phyloP scores from a whole-genome alignment of 2,113 vertebrate genomes.

The Picathartes gymnocephalus region DNA sequence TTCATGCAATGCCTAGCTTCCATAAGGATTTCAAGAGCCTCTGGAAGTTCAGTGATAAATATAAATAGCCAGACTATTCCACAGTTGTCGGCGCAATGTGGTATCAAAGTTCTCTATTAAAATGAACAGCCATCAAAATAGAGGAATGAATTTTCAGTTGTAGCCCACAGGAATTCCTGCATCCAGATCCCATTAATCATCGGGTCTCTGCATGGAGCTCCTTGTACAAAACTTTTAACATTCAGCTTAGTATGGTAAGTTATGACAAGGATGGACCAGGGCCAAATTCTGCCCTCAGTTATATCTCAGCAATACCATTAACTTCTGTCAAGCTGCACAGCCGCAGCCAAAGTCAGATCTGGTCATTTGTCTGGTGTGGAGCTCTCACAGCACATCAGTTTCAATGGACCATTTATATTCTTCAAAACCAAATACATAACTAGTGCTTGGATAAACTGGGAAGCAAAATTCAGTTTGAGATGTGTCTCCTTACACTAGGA shows the following conservation, averaged over 20 bases:
- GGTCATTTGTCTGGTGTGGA: not conserved
- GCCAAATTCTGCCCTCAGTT: slow-evolving; percentile 53
- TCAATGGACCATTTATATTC: slow-evolving; percentile 24
- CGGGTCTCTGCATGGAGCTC: not conserved
- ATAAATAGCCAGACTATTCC: slow-evolving; percentile 42
- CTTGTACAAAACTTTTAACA: slow-evolving; percentile 45
- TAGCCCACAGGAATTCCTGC: slow-evolving; percentile 62
- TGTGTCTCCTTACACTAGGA: slow-evolving; percentile 28
- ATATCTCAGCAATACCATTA: slow-evolving; percentile 9
- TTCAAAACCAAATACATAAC: slow-evolving; percentile 2
- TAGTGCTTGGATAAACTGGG: not conserved
- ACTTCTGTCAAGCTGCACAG: slow-evolving; percentile 11
- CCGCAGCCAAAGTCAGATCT: not conserved
- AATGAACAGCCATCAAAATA: slow-evolving; percentile 56
- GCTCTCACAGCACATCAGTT: not conserved
- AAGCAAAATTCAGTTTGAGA: slow-evolving; percentile 29
- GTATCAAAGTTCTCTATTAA: slow-evolving; percentile 57
- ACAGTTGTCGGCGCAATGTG: slow-evolving; percentile 41
- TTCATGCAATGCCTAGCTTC: not conserved
- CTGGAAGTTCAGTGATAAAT: slow-evolving; percentile 30
- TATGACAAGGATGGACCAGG: slow-evolving; percentile 13
- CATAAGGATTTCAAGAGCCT: not conserved
- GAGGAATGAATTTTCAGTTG: slow-evolving; percentile 50
- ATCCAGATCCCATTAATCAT: slow-evolving; percentile 60
- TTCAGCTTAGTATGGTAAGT: slow-evolving; percentile 29